A percentile compares a stretch with the other conserved stretches of the same genome.
Evolutionary conservation across 2,113 vertebrate species (phyloP).

Genomic region (Clarias gariepinus): DNA sequence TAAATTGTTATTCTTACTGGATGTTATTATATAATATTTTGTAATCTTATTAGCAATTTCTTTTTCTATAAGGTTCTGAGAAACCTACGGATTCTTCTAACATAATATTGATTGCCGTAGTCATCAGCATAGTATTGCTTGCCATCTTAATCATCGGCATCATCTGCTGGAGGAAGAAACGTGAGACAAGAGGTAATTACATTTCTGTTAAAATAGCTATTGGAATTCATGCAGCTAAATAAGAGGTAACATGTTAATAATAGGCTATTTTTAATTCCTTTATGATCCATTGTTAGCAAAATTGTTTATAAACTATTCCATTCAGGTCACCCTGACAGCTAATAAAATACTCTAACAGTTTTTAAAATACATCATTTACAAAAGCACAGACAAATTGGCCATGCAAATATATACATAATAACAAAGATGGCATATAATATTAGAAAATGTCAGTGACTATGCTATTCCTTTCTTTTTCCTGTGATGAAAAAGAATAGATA

Average conservation of each 20-base stretch:
- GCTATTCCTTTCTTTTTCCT: no score
- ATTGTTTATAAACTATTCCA: no score
- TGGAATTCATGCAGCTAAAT: neutral
- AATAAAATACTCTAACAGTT: no score
- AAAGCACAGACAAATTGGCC: no score
- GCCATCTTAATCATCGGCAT: neutral
- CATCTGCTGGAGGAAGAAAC: neutral
- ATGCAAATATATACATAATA: no score
- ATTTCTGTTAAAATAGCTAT: neutral
- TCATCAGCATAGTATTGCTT: neutral
- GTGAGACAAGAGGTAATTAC: neutral
- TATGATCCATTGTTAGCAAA: no score
- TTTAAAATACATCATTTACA: no score
- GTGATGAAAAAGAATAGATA: no score
- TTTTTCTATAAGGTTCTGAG: neutral
- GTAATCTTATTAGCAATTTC: neutral
- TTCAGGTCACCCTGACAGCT: no score
- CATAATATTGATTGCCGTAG: rapidly evolving
- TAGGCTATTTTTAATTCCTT: no score
- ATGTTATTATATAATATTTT: neutral
- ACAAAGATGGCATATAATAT: no score
- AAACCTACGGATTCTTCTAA: neutral
- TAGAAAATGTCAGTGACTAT: no score
- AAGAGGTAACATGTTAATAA: neutral
- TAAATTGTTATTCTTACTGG: neutral